These are phyloP conservation scores for Xiphophorus maculatus DNA, from an alignment of 2,113 vertebrate species.

Conservation along the genomic window DNA sequence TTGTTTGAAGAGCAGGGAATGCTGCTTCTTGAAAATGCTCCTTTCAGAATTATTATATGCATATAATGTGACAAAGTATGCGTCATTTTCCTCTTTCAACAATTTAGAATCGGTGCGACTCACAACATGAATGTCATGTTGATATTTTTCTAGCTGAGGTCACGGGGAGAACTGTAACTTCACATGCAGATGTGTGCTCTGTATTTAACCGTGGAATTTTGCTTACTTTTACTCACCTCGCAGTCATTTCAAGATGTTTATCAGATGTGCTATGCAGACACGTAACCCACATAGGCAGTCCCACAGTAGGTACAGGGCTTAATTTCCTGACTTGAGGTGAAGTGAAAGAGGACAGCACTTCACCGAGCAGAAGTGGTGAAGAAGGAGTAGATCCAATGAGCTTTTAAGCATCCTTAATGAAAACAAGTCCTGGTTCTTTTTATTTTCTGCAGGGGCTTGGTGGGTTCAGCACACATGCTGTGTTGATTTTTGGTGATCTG, in stretches of 20 bases:
- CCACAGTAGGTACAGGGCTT: conserved; percentile 20
- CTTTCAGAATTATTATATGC: conserved; percentile 18
- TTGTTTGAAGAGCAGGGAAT: conserved; percentile 18
- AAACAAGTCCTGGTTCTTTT: conserved; percentile 38
- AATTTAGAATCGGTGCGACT: conserved; percentile 15
- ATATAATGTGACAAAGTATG: conserved; percentile 9
- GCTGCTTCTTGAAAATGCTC: conserved; percentile 24
- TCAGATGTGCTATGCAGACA: conserved; percentile 7
- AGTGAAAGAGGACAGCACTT: conserved; percentile 30
- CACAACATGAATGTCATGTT: conserved; percentile 3
- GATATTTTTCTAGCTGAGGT: conserved; percentile 14
- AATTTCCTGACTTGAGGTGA: conserved; percentile 59
- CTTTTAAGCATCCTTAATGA: conserved; percentile 69
- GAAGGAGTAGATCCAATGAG: conserved; percentile 46
- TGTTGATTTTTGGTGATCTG: conserved; percentile 42
- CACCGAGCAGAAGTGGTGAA: conserved; percentile 34
- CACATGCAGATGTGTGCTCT: conserved; percentile 24
- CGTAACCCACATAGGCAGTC: not conserved
- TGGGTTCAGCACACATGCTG: conserved; percentile 22
- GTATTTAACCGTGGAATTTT: conserved; percentile 11
- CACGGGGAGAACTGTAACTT: not conserved
- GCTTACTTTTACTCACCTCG: conserved; percentile 23
- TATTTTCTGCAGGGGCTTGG: conserved; percentile 12
- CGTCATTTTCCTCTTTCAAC: not conserved
- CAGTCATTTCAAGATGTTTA: conserved; percentile 39